Evolutionary conservation across 92 coral and sea anemone species (phyloP), one percentile per base, ranked within the genome.

Genomic region (Epizoanthus scotinus): DNA sequence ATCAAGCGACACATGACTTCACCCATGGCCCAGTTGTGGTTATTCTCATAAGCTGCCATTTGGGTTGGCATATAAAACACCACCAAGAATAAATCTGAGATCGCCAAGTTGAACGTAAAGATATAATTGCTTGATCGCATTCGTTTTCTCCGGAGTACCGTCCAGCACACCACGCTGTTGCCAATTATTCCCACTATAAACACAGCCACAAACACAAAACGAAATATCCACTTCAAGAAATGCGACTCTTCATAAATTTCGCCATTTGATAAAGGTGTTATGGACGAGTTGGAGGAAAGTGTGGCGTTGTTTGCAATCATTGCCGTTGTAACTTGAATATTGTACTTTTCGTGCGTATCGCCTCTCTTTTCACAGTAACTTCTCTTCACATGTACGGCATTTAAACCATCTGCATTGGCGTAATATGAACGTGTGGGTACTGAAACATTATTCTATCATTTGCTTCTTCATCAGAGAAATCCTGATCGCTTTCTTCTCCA

Each of bases 21-120:
- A 6, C 98, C 98, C 34, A 93, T 70, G 9, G 98, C 92, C 98
- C 98, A 95, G 73, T 89, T 92, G 52, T 95, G 98, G 59, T 92
- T 70, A 73, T 95, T 95, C 75, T 95, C 98, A 74, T 92, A 95
- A 47, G 98, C 98, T 5, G 98, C 97, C 94, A 93, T 89, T 86
- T 95, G 98, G 6, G 98, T 79, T 8, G 98, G 98, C 6, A 95
- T 78, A 72, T 89, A 95, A 81, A 95, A 85, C 18, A 93, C 85
- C n/a, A 95, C 93, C 69, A 86, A 86, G 34, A 95, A 75, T 62
- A 95, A 72, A 50, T 95, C 98, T 3, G 97, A 95, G 31, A 95
- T 63, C 9, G 98, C 98, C 12, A 95, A 92, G 50, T 95, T 95
- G 77, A 95, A 91, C 0, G 98, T 95, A 59, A 95, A 95, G 58